Conservation (phyloP, 2,888 invertebrate genomes). For the Aleiodes alternator region DNA sequence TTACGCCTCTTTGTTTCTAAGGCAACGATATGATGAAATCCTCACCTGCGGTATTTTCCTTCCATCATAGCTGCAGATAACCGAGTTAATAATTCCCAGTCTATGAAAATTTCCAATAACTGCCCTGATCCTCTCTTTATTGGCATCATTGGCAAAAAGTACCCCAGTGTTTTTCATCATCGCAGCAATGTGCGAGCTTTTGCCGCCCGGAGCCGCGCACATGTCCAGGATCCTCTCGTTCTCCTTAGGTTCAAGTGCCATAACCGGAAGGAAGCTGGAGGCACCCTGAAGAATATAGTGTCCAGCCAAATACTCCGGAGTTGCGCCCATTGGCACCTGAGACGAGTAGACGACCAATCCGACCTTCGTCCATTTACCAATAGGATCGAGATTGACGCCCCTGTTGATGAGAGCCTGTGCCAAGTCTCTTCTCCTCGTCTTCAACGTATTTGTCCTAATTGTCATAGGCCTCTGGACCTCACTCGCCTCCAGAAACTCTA, state of each 20-base stretch:
- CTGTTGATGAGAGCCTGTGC: slow-evolving; percentile 94
- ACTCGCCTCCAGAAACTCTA: slow-evolving; percentile 97
- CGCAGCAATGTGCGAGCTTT: slow-evolving; percentile 97
- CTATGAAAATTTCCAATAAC: slow-evolving; percentile 98
- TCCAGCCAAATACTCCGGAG: slow-evolving; percentile 98
- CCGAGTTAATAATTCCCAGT: slow-evolving; percentile 94
- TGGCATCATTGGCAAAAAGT: slow-evolving; percentile 96
- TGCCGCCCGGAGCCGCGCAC: slow-evolving; percentile 99
- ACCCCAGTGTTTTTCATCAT: slow-evolving; percentile 99
- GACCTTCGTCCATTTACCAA: slow-evolving; percentile 99
- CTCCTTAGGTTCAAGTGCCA: slow-evolving; percentile 98
- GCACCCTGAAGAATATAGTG: slow-evolving; percentile 98
- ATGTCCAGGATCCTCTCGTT: slow-evolving; percentile 96
- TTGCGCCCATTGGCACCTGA: slow-evolving; percentile 97
- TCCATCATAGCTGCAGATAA: slow-evolving; percentile 94
- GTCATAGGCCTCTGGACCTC: slow-evolving; percentile 96
- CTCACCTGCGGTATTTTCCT: slow-evolving; percentile 83
- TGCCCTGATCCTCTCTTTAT: slow-evolving; percentile 91
- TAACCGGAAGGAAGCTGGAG: slow-evolving; percentile 97
- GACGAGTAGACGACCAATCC: slow-evolving; percentile 97
- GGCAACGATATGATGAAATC: no score
- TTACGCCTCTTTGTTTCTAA: no score
- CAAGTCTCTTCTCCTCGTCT: slow-evolving; percentile 92
- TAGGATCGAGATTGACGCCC: slow-evolving; percentile 98
- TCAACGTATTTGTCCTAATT: slow-evolving; percentile 96